Evolutionary conservation across 2,797 vertebrate species (phyloP), one percentile per base, ranked within the genome.

Genomic region (Macrochelys suwanniensis): DNA sequence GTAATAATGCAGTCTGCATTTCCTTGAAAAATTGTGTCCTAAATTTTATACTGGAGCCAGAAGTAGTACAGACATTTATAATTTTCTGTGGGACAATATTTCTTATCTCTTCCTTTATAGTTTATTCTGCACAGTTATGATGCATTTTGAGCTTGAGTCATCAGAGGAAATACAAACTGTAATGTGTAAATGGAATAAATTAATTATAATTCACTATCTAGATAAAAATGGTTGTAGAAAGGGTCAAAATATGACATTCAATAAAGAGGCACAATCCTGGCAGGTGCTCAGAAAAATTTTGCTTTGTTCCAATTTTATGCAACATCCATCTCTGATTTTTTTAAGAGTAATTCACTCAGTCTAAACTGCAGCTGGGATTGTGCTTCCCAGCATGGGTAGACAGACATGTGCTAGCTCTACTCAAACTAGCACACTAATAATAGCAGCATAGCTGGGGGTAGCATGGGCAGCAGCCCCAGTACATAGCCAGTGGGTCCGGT

Each of bases 161-260:
- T 89, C 49, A 53, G 15, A 31, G n/a, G 65, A 37, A 65, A 68
- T 9, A 68, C n/a, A 68, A 68, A 78, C 74, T 80, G n/a, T 45
- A 78, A 79, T 28, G 12, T 7, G 8, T 1, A 13, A 76, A 91
- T 47, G 42, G 82, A 8, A 1, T 4, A 3, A 61, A 19, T 37
- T 53, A 50, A 42, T 68, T 87, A 23, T 1, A 80, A 37, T 3
- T 68, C 7, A 1, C 42, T n/a, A 5, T 28, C 50, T 1, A 87
- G 61, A 15, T 11, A 85, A 45, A 5, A 82, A 77, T 89, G 87
- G 65, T 33, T 68, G 17, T 28, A 84, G 74, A 54, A 31, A 84
- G 78, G 33, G 21, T 8, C 15, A 74, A 25, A 0, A 0, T 59
- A 3, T n/a, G 9, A 57, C 2, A 6, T 2, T 25, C 8, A 68